Conservation (phyloP, 1,140 invertebrate genomes). For the Bombus terrestris region DNA sequence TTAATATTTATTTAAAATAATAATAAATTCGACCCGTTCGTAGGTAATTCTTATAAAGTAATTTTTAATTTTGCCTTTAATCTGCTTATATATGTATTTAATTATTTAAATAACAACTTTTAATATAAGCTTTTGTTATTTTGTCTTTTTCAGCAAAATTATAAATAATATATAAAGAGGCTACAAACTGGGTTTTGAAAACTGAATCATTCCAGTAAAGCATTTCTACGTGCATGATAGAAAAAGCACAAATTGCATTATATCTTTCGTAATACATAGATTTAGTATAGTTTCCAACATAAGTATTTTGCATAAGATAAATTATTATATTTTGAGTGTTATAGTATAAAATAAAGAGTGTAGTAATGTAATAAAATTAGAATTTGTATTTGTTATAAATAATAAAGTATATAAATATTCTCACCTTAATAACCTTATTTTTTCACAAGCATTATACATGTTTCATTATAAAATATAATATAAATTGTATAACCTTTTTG, state of each 20-base stretch:
- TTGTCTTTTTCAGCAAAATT: slow-evolving; percentile 55
- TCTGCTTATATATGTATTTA: not conserved
- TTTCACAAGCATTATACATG: not conserved
- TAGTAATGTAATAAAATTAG: not conserved
- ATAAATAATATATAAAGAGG: slow-evolving; percentile 22
- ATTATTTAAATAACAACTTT: not conserved
- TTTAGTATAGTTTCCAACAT: slow-evolving; percentile 4
- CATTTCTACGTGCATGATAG: not conserved
- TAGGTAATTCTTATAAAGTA: not conserved
- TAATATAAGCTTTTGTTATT: slow-evolving; percentile 23
- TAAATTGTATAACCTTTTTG: not conserved
- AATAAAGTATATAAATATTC: not conserved
- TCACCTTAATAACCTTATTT: not conserved
- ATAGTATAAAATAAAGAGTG: slow-evolving; percentile 1
- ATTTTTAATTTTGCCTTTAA: not conserved
- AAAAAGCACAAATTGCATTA: not conserved
- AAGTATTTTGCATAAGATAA: slow-evolving; percentile 2
- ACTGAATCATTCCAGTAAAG: slow-evolving; percentile 33
- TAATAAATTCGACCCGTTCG: not conserved
- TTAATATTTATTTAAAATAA: not conserved
- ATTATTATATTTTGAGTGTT: slow-evolving; percentile 1
- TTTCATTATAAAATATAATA: not conserved
- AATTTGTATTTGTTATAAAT: not conserved
- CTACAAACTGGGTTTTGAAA: not conserved
- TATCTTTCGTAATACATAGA: slow-evolving; percentile 34